Evolutionary conservation across 1,140 invertebrate genomes (phyloP).

Genomic region (Steinernema khuongi): DNA sequence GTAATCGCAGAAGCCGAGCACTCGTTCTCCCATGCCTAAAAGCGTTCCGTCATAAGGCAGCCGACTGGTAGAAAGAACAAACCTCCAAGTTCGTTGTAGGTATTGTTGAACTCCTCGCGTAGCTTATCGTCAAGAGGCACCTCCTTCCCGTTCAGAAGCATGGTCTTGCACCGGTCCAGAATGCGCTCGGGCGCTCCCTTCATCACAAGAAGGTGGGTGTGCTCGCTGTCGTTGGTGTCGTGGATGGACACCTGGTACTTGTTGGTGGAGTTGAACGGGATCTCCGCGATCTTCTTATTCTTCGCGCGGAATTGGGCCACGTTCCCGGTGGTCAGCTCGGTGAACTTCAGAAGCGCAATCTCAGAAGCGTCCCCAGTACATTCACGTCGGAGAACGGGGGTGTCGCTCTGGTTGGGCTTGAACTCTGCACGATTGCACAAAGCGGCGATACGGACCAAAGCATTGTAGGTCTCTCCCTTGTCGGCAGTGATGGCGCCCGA

Average conservation of each 20-base stretch:
- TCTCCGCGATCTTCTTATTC: constrained; percentile 48
- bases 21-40: constrained; percentile 46
- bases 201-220: constrained; percentile 92
- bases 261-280: constrained; percentile 60
- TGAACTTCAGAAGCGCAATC: constrained; percentile 88
- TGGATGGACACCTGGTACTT: constrained; percentile 74
- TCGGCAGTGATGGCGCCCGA: background rate
- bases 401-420: constrained; percentile 77
- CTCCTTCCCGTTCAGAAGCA: constrained; percentile 59
- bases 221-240: constrained; percentile 76
- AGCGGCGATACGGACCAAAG: constrained; percentile 79
- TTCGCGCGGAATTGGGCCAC: constrained; percentile 62
- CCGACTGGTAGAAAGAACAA: background rate
- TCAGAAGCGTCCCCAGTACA: constrained; percentile 82
- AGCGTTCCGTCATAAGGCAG: constrained; percentile 36
- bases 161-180: constrained; percentile 84
- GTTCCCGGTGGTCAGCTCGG: constrained; percentile 86
- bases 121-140: background rate
- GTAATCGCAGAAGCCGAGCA: constrained; percentile 64
- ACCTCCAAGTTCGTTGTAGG: background rate
- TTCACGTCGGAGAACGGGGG: constrained; percentile 79
- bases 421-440: constrained; percentile 95
- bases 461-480: constrained; percentile 46
- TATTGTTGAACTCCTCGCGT: constrained; percentile 22
- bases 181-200: constrained; percentile 98